phyloP scores from a whole-genome alignment of 2,888 invertebrate genomes.

The Pristionchus maxplancki region DNA sequence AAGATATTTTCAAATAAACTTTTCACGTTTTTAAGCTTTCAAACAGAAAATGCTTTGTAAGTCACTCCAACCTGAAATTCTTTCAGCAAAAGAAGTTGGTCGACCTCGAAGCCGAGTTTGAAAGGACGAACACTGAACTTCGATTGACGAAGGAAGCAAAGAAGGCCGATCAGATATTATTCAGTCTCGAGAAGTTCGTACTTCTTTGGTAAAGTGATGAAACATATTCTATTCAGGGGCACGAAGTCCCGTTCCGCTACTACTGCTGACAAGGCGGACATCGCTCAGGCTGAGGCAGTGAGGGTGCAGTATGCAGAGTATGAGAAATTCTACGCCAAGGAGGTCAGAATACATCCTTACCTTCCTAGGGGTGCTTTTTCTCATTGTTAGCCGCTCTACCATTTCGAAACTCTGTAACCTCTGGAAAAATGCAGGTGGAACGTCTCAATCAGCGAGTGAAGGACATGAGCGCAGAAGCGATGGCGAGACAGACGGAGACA shows the following conservation, averaged over 20 bases:
- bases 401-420: too few species aligned
- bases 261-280: slow-evolving; percentile 61
- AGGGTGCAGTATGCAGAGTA: slow-evolving; percentile 75
- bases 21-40: too few species aligned
- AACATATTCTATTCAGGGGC: background rate
- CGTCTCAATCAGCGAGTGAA: slow-evolving; percentile 72
- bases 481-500: slow-evolving; percentile 64
- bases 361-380: too few species aligned
- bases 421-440: slow-evolving; percentile 55
- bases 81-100: slow-evolving; percentile 85
- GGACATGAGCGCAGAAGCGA: slow-evolving; percentile 65
- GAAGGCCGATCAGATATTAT: slow-evolving; percentile 74
- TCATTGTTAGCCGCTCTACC: too few species aligned
- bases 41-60: too few species aligned
- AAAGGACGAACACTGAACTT: slow-evolving; percentile 79
- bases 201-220: too few species aligned
- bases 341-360: too few species aligned
- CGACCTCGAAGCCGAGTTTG: slow-evolving; percentile 89
- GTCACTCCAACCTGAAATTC: too few species aligned
- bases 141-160: slow-evolving; percentile 70
- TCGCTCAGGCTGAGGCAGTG: slow-evolving; percentile 69
- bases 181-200: slow-evolving; percentile 58
- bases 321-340: slow-evolving; percentile 74
- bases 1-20: too few species aligned
- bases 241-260: slow-evolving; percentile 50